Conservation (phyloP, 2,797 vertebrate species). For the Mormyrus proboscirostris region DNA sequence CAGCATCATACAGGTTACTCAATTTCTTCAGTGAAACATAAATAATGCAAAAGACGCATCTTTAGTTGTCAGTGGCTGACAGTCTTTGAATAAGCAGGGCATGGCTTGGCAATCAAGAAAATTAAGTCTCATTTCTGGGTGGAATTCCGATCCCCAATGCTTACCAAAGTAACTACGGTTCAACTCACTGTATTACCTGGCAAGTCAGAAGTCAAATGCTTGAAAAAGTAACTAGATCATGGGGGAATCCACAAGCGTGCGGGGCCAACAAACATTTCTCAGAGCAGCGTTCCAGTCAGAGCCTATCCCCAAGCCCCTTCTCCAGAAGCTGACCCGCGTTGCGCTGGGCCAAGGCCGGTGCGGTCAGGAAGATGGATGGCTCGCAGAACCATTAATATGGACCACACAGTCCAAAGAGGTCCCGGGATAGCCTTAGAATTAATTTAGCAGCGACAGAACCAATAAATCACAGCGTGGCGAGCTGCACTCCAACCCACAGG, state of each 20-base stretch:
- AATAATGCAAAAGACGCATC: neutral
- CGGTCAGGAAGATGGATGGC: slow-evolving; percentile 59
- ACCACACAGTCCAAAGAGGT: slow-evolving; percentile 46
- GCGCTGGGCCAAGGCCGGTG: slow-evolving; percentile 33
- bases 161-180: neutral
- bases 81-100: neutral
- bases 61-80: neutral
- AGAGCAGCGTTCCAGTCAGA: neutral
- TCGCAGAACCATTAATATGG: slow-evolving; percentile 55
- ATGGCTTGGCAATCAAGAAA: neutral
- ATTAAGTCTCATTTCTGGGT: neutral
- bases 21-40: neutral
- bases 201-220: slow-evolving; percentile 1
- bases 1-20: neutral
- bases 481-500: slow-evolving; percentile 57
- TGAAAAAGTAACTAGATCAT: neutral
- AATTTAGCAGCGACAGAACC: slow-evolving; percentile 60
- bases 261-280: neutral
- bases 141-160: neutral
- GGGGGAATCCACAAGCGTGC: slow-evolving; percentile 18
- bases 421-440: slow-evolving; percentile 57
- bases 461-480: slow-evolving; percentile 58
- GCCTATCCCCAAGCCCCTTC: neutral
- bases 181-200: neutral
- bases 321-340: neutral